These are phyloP conservation scores for Etheostoma spectabile DNA, from an alignment of 2,113 vertebrate genomes.

Conservation along the genomic window DNA sequence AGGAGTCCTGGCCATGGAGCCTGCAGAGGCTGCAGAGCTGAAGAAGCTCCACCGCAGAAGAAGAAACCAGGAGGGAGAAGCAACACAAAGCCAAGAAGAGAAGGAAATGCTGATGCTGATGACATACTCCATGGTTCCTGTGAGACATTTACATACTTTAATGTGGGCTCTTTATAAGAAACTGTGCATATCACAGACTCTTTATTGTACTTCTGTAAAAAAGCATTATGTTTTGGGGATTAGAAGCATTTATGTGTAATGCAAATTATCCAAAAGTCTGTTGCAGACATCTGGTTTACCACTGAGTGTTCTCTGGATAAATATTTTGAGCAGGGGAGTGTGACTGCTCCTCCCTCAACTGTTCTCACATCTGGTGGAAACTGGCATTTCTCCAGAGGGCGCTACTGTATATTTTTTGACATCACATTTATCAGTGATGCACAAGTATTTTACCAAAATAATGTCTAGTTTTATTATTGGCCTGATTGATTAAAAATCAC, in stretches of 20 bases:
- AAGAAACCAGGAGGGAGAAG: conserved; percentile 77
- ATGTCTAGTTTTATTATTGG: background rate
- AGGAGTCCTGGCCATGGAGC: background rate
- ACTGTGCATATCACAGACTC: background rate
- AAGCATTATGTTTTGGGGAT: conserved; percentile 13
- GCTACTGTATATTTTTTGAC: conserved; percentile 6
- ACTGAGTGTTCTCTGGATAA: conserved; percentile 28
- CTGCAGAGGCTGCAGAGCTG: conserved; percentile 15
- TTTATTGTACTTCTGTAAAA: background rate
- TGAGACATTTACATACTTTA: conserved; percentile 64
- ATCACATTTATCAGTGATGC: background rate
- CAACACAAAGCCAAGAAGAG: conserved; percentile 58
- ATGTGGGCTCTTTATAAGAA: conserved; percentile 10
- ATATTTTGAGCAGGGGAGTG: conserved; percentile 18
- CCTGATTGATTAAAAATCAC: background rate
- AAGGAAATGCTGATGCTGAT: conserved; percentile 87
- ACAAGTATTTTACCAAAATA: background rate
- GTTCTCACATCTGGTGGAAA: conserved; percentile 4
- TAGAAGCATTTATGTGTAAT: conserved; percentile 1
- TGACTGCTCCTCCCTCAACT: conserved; percentile 30
- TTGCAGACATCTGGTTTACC: conserved; percentile 37
- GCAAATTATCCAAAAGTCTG: conserved; percentile 53
- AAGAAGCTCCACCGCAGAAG: conserved; percentile 77
- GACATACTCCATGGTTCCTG: conserved; percentile 92
- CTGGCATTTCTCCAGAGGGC: conserved; percentile 31